Conservation (phyloP, 2,888 invertebrate species). For the Melitaea athalia region DNA sequence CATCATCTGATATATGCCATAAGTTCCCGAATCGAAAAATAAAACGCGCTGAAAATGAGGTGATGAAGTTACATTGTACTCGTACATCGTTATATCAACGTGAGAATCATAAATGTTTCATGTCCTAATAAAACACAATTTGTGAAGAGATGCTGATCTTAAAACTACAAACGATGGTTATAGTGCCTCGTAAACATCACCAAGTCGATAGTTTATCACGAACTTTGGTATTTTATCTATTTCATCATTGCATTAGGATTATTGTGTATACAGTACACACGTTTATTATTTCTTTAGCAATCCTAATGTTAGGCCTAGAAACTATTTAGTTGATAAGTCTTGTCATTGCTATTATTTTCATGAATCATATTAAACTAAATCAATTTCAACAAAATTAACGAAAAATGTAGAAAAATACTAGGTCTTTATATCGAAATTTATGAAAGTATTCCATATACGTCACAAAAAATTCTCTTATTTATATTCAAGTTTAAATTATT, state of each 20-base stretch:
- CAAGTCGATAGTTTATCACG: conserved; percentile 58
- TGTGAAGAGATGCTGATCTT: conserved; percentile 68
- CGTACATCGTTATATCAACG: conserved; percentile 51
- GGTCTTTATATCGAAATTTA: no score
- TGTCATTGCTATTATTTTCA: neutral
- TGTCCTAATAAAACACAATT: conserved; percentile 72
- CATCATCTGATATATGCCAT: neutral
- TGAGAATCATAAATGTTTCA: conserved; percentile 63
- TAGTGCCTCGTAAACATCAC: conserved; percentile 61
- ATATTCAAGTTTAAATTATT: no score
- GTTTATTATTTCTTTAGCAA: neutral
- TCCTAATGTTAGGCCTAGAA: neutral
- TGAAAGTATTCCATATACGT: no score
- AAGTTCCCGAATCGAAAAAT: conserved; percentile 7
- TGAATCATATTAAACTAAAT: no score
- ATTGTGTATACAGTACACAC: neutral
- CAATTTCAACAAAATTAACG: no score
- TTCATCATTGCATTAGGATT: conserved; percentile 55
- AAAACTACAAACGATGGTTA: conserved; percentile 69
- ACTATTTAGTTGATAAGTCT: neutral
- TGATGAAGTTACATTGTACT: conserved; percentile 52
- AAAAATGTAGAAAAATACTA: no score
- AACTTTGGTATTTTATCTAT: conserved; percentile 63
- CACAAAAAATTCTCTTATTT: no score
- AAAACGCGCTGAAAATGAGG: conserved; percentile 1